Conservation (phyloP, 2,797 vertebrate genomes). For the Pelodytes ibericus region DNA sequence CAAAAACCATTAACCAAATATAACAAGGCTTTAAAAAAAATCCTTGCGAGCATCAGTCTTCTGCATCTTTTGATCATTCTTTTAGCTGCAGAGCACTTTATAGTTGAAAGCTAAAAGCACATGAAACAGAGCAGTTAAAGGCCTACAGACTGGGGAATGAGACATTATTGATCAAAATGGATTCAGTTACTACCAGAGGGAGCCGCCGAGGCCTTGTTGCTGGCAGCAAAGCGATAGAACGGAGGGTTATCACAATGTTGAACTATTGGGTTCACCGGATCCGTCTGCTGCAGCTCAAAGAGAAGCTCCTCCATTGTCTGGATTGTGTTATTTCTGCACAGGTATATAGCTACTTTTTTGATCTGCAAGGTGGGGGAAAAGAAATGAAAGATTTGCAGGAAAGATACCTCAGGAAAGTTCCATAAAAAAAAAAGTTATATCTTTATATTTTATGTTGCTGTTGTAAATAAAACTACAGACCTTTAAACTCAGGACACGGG, state of each 20-base stretch:
- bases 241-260: constrained; percentile 97
- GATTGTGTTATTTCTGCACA: constrained; percentile 97
- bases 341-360: constrained; percentile 96
- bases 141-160: neutral
- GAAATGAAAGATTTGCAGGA: neutral
- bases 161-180: constrained; percentile 29
- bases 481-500: no score
- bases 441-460: no score
- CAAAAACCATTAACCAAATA: constrained; percentile 25
- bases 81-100: constrained; percentile 21
- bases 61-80: constrained; percentile 22
- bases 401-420: neutral
- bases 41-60: constrained; percentile 7
- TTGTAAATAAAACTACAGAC: no score
- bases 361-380: constrained; percentile 80
- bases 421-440: no score
- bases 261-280: constrained; percentile 96
- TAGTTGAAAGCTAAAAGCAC: constrained; percentile 44
- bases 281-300: constrained; percentile 97
- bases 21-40: constrained; percentile 14
- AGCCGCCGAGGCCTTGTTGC: constrained; percentile 90
- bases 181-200: constrained; percentile 82
- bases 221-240: constrained; percentile 94
- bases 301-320: constrained; percentile 98
- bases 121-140: constrained; percentile 34